A percentile compares a stretch with the other conserved stretches of the same genome.
Conservation (phyloP, 1,140 invertebrate genomes). For the Sitodiplosis mosellana region DNA sequence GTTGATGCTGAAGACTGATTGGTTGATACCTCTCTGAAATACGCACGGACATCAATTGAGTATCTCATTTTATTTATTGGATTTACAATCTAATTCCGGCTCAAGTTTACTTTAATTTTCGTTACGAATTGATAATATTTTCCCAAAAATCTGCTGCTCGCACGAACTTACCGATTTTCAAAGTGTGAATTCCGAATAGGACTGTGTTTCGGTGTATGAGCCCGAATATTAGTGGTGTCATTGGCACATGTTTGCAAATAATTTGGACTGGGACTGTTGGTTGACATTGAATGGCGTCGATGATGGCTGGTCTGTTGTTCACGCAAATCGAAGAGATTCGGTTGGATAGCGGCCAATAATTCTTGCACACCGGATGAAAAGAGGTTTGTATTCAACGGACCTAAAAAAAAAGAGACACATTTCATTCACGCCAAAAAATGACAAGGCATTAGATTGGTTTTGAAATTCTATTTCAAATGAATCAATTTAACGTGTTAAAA, state of each 20-base stretch:
- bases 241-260: slow-evolving; percentile 11
- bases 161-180: slow-evolving; percentile 1
- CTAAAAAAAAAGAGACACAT: background rate
- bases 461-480: background rate
- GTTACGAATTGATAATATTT: too few species aligned
- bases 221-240: slow-evolving; percentile 12
- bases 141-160: too few species aligned
- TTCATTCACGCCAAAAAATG: too few species aligned
- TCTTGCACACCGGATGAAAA: slow-evolving; percentile 23
- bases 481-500: background rate
- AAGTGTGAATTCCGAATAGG: slow-evolving; percentile 2
- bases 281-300: slow-evolving; percentile 6
- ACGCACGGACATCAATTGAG: too few species aligned
- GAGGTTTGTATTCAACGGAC: slow-evolving; percentile 21
- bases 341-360: slow-evolving; percentile 20
- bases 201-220: slow-evolving; percentile 6
- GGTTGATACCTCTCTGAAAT: too few species aligned
- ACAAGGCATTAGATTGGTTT: too few species aligned
- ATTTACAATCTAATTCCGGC: too few species aligned
- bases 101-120: too few species aligned
- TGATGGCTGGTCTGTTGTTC: slow-evolving; percentile 7
- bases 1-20: too few species aligned
- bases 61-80: too few species aligned
- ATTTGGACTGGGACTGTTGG: slow-evolving; percentile 10
- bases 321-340: slow-evolving; percentile 13